phyloP scores from a whole-genome alignment of 2,113 vertebrate species.

The Phalacrocorax pelagicus region DNA sequence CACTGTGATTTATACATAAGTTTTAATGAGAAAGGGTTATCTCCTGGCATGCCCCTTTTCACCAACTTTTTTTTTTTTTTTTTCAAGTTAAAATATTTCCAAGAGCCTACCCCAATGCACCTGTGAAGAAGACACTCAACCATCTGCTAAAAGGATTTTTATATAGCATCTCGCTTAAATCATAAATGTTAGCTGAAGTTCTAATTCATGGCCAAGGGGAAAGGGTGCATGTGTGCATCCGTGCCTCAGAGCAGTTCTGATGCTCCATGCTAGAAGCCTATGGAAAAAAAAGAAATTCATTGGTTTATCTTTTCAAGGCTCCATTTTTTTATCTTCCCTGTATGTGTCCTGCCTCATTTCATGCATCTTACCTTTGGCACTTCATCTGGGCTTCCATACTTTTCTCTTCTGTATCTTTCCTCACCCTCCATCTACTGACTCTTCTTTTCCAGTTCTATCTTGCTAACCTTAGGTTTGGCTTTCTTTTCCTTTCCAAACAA shows the following conservation, averaged over 20 bases:
- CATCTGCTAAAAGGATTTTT: background rate
- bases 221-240: background rate
- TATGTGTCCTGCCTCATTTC: background rate
- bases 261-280: background rate
- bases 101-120: background rate
- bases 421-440: background rate
- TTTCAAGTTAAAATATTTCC: background rate
- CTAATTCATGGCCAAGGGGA: background rate
- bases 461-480: background rate
- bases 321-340: background rate
- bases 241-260: background rate
- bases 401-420: background rate
- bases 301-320: background rate
- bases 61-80: background rate
- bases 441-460: background rate
- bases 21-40: conserved; percentile 30
- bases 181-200: background rate
- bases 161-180: background rate
- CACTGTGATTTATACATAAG: background rate
- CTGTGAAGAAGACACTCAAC: background rate
- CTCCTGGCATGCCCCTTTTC: background rate
- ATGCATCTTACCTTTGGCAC: background rate
- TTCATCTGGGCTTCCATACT: background rate
- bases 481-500: background rate
- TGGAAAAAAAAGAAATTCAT: background rate